Conservation (phyloP, 1,140 invertebrate species). For the Arion vulgaris region DNA sequence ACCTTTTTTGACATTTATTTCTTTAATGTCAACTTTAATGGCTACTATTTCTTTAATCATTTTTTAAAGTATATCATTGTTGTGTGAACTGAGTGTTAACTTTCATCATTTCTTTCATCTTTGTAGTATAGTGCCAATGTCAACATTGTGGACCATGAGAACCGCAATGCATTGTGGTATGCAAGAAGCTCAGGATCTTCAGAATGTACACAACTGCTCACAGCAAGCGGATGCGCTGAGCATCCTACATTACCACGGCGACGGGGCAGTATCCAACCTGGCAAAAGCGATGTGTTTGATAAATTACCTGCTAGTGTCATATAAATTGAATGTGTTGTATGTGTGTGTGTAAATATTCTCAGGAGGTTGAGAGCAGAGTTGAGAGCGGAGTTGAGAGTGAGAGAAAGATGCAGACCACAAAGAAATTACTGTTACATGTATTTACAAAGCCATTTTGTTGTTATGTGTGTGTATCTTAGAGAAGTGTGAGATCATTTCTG, state of each 20-base stretch:
- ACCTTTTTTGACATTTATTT: no score
- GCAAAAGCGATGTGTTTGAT: slow-evolving; percentile 77
- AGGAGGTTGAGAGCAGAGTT: not conserved
- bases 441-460: no score
- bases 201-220: slow-evolving; percentile 77
- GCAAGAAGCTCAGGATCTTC: slow-evolving; percentile 80
- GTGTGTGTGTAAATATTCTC: not conserved
- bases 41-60: no score
- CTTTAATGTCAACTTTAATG: no score
- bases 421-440: no score
- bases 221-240: slow-evolving; percentile 79
- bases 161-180: slow-evolving; percentile 85
- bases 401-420: no score
- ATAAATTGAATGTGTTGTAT: slow-evolving; percentile 43
- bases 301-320: slow-evolving; percentile 82
- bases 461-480: no score
- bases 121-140: slow-evolving; percentile 88
- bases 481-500: no score
- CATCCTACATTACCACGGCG: slow-evolving; percentile 74
- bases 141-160: slow-evolving; percentile 85
- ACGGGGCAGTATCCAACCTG: slow-evolving; percentile 64
- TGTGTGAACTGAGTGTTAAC: no score
- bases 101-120: not conserved
- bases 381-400: not conserved
- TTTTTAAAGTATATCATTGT: no score